A percentile compares a stretch with the other conserved stretches of the same genome.
phyloP scores from a whole-genome alignment of 2,797 vertebrate species.

The Atherinosoma microstoma region DNA sequence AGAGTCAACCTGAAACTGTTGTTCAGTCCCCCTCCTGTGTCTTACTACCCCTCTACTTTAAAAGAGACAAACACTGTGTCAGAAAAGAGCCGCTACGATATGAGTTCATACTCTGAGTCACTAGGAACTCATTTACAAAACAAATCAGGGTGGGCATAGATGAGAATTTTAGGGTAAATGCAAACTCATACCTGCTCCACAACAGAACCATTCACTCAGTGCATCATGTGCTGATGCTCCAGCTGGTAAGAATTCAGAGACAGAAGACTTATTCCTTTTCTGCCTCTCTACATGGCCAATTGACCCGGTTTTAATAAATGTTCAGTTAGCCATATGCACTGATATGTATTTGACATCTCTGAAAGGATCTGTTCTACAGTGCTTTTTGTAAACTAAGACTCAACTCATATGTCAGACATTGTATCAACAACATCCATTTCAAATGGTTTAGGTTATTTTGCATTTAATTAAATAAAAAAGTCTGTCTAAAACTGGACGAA shows the following conservation, averaged over 20 bases:
- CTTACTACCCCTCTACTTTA: constrained; percentile 30
- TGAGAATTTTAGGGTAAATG: constrained; percentile 64
- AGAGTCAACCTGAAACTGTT: constrained; percentile 69
- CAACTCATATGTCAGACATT: constrained; percentile 41
- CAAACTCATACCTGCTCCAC: constrained; percentile 66
- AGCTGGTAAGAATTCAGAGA: constrained; percentile 17
- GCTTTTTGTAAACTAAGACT: constrained; percentile 29
- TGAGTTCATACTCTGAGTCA: constrained; percentile 43
- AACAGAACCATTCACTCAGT: constrained; percentile 58
- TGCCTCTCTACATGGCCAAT: background rate
- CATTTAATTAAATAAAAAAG: constrained; percentile 23
- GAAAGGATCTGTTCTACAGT: constrained; percentile 17
- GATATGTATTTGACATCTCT: constrained; percentile 38
- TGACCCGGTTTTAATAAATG: constrained; percentile 30
- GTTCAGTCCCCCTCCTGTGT: constrained; percentile 40
- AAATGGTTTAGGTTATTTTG: constrained; percentile 49
- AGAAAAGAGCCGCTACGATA: constrained; percentile 35
- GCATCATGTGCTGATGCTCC: constrained; percentile 32
- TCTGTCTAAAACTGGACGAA: constrained; percentile 34
- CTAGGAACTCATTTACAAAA: constrained; percentile 82
- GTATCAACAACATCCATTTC: constrained; percentile 48
- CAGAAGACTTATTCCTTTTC: background rate
- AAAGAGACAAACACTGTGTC: constrained; percentile 52
- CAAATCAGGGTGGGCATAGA: constrained; percentile 78
- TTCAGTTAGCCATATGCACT: background rate